A percentile compares a stretch with the other conserved stretches of the same genome.
Conservation (phyloP, 2,888 invertebrate species). For the Pseudococcus jackbeardsleyi region DNA sequence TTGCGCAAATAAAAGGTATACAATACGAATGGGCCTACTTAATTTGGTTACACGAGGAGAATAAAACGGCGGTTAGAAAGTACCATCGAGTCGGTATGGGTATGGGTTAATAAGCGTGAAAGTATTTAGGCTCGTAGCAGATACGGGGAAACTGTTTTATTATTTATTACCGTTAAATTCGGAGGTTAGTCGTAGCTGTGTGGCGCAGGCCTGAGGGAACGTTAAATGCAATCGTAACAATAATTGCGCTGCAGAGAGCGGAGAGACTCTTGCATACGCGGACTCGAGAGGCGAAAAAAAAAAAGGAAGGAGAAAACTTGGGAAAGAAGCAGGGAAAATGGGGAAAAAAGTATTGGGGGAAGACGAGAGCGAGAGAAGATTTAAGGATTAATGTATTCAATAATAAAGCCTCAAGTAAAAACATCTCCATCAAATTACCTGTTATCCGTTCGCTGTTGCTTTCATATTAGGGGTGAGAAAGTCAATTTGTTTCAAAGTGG, state of each 20-base stretch:
- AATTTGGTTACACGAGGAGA: slow-evolving; percentile 18
- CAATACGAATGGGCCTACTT: slow-evolving; percentile 4
- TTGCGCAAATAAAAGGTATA: slow-evolving; percentile 34
- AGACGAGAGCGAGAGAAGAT: slow-evolving; percentile 56
- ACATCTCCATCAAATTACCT: slow-evolving; percentile 66
- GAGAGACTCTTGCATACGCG: neutral
- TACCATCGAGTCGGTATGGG: neutral
- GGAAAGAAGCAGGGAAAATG: slow-evolving; percentile 10
- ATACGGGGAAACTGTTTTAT: slow-evolving; percentile 58
- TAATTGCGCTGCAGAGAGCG: slow-evolving; percentile 23
- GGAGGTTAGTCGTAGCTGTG: slow-evolving; percentile 36
- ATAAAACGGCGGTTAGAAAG: slow-evolving; percentile 48
- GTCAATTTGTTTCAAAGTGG: slow-evolving; percentile 66
- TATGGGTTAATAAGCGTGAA: slow-evolving; percentile 60
- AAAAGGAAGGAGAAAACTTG: too few relatives aligned
- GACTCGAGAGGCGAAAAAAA: neutral
- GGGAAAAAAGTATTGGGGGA: slow-evolving; percentile 42
- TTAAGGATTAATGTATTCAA: slow-evolving; percentile 66
- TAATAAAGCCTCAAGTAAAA: slow-evolving; percentile 65
- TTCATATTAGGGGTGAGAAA: slow-evolving; percentile 65
- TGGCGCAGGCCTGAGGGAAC: slow-evolving; percentile 49
- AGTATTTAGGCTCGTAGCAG: slow-evolving; percentile 36
- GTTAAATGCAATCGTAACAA: slow-evolving; percentile 52
- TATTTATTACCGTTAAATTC: slow-evolving; percentile 63
- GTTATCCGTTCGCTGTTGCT: slow-evolving; percentile 65